These are phyloP conservation scores for Coptodon bakossiorum DNA, from an alignment of 2,113 vertebrate species.

Conservation along the genomic window DNA sequence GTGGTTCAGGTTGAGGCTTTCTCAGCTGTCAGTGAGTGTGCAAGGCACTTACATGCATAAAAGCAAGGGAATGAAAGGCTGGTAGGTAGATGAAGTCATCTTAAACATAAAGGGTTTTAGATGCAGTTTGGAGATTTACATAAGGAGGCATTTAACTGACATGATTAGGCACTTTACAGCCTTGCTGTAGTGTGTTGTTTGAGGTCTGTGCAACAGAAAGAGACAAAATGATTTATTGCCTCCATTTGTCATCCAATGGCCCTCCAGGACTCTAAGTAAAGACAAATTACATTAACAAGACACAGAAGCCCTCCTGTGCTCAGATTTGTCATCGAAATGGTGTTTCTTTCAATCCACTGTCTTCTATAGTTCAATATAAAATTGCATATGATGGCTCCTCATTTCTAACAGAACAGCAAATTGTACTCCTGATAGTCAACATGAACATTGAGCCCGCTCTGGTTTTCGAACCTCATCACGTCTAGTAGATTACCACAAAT, in stretches of 20 bases:
- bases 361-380: constrained; percentile 10
- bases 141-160: not conserved
- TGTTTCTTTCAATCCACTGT: not conserved
- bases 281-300: constrained; percentile 35
- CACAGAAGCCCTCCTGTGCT: not conserved
- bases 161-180: not conserved
- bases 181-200: not conserved
- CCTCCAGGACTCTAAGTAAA: constrained; percentile 5
- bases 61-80: not conserved
- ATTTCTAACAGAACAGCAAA: constrained; percentile 32
- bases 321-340: not conserved
- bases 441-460: constrained; percentile 13
- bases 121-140: not conserved
- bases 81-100: not conserved
- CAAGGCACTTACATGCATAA: not conserved
- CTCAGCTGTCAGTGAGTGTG: not conserved
- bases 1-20: constrained; percentile 6
- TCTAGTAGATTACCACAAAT: not conserved
- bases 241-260: constrained; percentile 5
- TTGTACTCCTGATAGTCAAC: not conserved
- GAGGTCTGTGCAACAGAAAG: not conserved
- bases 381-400: constrained; percentile 21
- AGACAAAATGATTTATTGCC: constrained; percentile 37
- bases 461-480: constrained; percentile 27
- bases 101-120: not conserved